Evolutionary conservation across 1,140 invertebrate species (phyloP), one percentile per base, ranked within the genome.

Genomic region (Drosophila mayri): DNA sequence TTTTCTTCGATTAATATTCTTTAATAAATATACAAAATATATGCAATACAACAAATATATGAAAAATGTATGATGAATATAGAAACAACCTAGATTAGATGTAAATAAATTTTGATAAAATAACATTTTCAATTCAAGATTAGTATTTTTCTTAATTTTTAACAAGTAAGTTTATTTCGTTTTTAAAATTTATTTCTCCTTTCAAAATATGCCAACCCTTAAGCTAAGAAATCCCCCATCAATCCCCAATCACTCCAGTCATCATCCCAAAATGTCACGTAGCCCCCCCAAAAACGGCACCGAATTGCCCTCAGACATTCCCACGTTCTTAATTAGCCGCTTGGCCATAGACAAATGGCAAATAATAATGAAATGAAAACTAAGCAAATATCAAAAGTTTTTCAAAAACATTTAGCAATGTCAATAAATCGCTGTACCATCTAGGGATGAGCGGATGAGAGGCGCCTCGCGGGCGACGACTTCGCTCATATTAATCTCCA

Each of bases 401-500:
- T 84, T 63, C 47, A 59, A 84, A 91, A 87, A 84, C 80, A 87
- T 91, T 91, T 91, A 91, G 88, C 88, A 81, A 91, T 71, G 81
- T 91, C 71, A 91, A 91, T 70, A 90, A 47, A 57, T 58, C 46
- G 66, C 37, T n/a, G 54, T 12, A 25, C 12, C 25, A 65, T 67
- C 6, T 49, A 16, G 57, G n/a, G 18, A 18, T 18, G 18, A 58
- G 50, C 49, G 54, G 54, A n/a, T 47, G 47, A 60, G 50, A 50
- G 81, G 59, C 79, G 61, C 55, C 55, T 41, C 22, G 16, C 61
- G 47, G 71, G 38, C 71, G 54, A 47, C 71, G 35, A 38, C 52
- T 32, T 18, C n/a, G 32, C 61, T 75, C 46, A 54, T 78, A 91
- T 91, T 91, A 91, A 91, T 91, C 82, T 91, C 83, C 88, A 91